These are phyloP conservation scores for Gephyroberyx darwinii DNA, from an alignment of 2,797 vertebrate genomes.

Conservation along the genomic window DNA sequence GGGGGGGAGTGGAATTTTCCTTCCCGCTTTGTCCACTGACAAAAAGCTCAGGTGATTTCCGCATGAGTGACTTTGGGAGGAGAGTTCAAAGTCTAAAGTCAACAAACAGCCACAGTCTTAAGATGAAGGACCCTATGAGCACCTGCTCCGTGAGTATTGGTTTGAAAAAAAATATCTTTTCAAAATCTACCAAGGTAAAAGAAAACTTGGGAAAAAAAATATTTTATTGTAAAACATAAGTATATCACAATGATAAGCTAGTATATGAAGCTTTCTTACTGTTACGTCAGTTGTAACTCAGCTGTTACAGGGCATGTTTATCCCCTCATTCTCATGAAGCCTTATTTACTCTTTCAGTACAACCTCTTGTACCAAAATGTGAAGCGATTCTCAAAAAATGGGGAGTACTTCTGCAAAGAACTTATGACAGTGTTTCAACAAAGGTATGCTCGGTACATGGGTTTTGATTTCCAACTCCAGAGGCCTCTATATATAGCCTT, in stretches of 20 bases:
- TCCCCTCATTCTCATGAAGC: neutral
- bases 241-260: neutral
- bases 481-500: neutral
- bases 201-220: neutral
- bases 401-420: slow-evolving; percentile 90
- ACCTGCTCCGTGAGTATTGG: slow-evolving; percentile 86
- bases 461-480: neutral
- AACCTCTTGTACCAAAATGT: slow-evolving; percentile 88
- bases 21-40: slow-evolving; percentile 20
- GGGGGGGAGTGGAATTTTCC: slow-evolving; percentile 53
- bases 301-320: neutral
- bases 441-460: slow-evolving; percentile 76
- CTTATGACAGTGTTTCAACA: slow-evolving; percentile 88
- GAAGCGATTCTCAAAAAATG: slow-evolving; percentile 88
- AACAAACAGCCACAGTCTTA: slow-evolving; percentile 74
- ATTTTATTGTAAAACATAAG: neutral
- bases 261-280: neutral
- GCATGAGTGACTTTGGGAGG: slow-evolving; percentile 73
- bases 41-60: slow-evolving; percentile 76
- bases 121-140: slow-evolving; percentile 88
- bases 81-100: slow-evolving; percentile 79
- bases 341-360: slow-evolving; percentile 79
- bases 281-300: neutral
- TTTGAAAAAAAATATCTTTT: slow-evolving; percentile 27
- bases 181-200: neutral